Evolutionary conservation across 1,140 invertebrate species (phyloP), one percentile per base, ranked within the genome.

Genomic region (Choristoneura fumiferana): DNA sequence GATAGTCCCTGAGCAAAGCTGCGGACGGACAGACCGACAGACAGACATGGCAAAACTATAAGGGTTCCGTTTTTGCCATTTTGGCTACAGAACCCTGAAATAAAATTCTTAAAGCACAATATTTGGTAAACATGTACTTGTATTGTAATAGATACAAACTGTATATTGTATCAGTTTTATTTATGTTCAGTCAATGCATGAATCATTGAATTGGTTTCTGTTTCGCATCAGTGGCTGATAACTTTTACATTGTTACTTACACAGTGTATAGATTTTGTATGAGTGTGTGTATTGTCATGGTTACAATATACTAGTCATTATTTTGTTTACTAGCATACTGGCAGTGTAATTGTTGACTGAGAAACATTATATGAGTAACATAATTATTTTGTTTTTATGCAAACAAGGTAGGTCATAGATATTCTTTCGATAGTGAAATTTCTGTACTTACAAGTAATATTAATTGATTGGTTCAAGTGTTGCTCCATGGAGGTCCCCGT

Each of bases 191-290:
- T n/a, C n/a, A n/a, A 10, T 49, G 22, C 18, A 1, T 43, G 43
- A 22, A 29, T 49, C 43, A 49, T 8, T 13, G 40, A 12, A 49
- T 49, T 17, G 22, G 22, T 22, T 10, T 17, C 18, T 49, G 43
- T 13, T 49, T 49, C 43, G 43, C 18, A 22, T 12, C 43, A 49
- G 17, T 49, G 43, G 22, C 29, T 12, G 43, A 13, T 49, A 54
- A 34, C 52, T 29, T 53, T 54, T 35, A n/a, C 14, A 54, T 54
- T 54, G 49, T 35, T 22, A 12, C 14, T 54, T 54, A 4, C 14
- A 54, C 29, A 54, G 22, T 29, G 22, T 29, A 29, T 29, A 29
- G 22, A 29, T 29, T 29, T 29, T n/a, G n/a, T n/a, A n/a, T n/a
- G n/a, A 17, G 15, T 17, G 18, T 43, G 40, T 29, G n/a, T 37